Evolutionary conservation across 2,888 invertebrate species (phyloP).

Genomic region (Druceiella hillmani): DNA sequence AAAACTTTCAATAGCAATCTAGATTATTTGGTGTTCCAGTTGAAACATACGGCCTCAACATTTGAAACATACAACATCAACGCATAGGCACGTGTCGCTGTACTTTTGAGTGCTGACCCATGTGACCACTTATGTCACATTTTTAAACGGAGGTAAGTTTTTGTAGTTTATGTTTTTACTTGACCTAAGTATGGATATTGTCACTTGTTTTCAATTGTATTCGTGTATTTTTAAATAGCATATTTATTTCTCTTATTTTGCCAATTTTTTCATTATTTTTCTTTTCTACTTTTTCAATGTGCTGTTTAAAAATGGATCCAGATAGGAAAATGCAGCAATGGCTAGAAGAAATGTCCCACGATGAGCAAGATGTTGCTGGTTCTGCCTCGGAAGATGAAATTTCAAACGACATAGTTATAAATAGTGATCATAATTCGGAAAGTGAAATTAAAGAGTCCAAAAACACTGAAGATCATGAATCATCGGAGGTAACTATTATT

Average conservation of each 20-base stretch:
- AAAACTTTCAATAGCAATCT: no score
- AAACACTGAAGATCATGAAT: no score
- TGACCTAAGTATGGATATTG: slow-evolving; percentile 15
- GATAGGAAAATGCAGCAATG: slow-evolving; percentile 17
- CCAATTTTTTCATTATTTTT: slow-evolving; percentile 6
- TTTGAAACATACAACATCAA: no score
- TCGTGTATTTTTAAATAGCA: slow-evolving; percentile 12
- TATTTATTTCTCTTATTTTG: slow-evolving; percentile 14
- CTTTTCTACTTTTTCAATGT: slow-evolving; percentile 11
- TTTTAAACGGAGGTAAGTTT: slow-evolving; percentile 17
- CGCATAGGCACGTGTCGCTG: slow-evolving; percentile 13
- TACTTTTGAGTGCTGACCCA: slow-evolving; percentile 15
- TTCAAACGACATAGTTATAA: no score
- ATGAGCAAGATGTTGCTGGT: slow-evolving; percentile 21
- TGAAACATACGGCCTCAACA: no score
- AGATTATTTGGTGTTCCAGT: no score
- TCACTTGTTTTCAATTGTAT: slow-evolving; percentile 13
- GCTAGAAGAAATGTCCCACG: slow-evolving; percentile 18
- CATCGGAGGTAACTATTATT: no score
- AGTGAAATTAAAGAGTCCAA: no score
- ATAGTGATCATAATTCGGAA: no score
- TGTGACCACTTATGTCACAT: slow-evolving; percentile 15
- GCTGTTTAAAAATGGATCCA: slow-evolving; percentile 14
- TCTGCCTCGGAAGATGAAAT: slow-evolving; percentile 20
- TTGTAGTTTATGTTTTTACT: slow-evolving; percentile 13